These are phyloP conservation scores for Gymnosoma rotundatum DNA, from an alignment of 2,888 invertebrate genomes.

Conservation along the genomic window DNA sequence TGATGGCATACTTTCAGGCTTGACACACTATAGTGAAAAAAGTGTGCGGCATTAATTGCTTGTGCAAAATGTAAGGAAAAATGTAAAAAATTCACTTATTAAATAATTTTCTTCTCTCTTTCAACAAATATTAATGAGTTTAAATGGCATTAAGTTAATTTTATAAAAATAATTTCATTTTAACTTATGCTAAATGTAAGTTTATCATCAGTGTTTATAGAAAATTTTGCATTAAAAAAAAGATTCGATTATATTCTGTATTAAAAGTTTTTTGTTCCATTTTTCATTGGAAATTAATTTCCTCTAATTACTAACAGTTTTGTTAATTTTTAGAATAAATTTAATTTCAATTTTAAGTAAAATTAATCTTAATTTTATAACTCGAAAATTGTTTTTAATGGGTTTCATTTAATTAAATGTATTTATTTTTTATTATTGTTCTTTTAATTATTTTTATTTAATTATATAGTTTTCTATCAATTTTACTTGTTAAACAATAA, in stretches of 20 bases:
- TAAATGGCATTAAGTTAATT: conserved; percentile 25
- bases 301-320: conserved; percentile 26
- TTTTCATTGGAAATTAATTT: neutral
- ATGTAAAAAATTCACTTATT: neutral
- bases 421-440: too few species aligned
- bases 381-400: conserved; percentile 23
- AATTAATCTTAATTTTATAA: conserved; percentile 27
- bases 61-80: conserved; percentile 37
- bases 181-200: neutral
- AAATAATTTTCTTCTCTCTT: neutral
- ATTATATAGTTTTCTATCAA: neutral
- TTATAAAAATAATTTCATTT: conserved; percentile 36
- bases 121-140: conserved; percentile 4
- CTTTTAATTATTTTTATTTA: neutral
- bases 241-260: neutral
- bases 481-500: neutral
- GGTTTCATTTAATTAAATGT: conserved; percentile 25
- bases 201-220: neutral
- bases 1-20: conserved; percentile 29
- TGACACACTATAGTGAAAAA: neutral
- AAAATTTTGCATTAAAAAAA: neutral
- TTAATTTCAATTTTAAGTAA: conserved; percentile 19
- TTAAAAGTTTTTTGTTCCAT: neutral
- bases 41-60: conserved; percentile 53
- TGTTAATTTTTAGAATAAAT: neutral